phyloP scores from a whole-genome alignment of 2,797 vertebrate genomes.

The Coreius guichenoti region DNA sequence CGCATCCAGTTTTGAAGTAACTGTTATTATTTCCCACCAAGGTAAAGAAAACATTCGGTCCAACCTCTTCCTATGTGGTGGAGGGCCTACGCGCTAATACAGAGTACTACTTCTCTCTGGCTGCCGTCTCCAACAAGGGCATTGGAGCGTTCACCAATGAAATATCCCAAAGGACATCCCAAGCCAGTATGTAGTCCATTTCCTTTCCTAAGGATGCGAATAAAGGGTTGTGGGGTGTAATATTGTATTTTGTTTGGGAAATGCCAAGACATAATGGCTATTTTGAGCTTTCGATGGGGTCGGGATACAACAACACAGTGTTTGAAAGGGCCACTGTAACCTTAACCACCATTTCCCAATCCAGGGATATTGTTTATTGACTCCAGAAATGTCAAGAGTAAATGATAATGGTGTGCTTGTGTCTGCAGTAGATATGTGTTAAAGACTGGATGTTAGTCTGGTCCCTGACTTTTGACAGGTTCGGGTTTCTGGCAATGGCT shows the following conservation, averaged over 20 bases:
- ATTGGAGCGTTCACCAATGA: constrained; percentile 95
- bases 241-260: constrained; percentile 50
- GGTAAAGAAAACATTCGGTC: constrained; percentile 89
- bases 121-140: constrained; percentile 92
- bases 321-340: neutral
- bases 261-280: neutral
- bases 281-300: constrained; percentile 21
- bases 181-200: constrained; percentile 94
- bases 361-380: constrained; percentile 13
- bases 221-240: constrained; percentile 56
- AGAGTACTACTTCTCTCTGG: constrained; percentile 93
- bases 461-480: constrained; percentile 10
- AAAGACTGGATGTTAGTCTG: constrained; percentile 39
- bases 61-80: constrained; percentile 86
- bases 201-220: constrained; percentile 61
- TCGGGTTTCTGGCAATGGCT: neutral
- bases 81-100: constrained; percentile 93
- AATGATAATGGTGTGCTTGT: constrained; percentile 28
- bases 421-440: constrained; percentile 22
- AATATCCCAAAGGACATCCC: constrained; percentile 92
- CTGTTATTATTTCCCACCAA: constrained; percentile 32
- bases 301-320: neutral
- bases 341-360: neutral
- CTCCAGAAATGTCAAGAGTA: constrained; percentile 49
- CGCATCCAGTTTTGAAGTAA: neutral